Evolutionary conservation across 2,888 invertebrate genomes (phyloP).

Genomic region (Lobophora halterata): DNA sequence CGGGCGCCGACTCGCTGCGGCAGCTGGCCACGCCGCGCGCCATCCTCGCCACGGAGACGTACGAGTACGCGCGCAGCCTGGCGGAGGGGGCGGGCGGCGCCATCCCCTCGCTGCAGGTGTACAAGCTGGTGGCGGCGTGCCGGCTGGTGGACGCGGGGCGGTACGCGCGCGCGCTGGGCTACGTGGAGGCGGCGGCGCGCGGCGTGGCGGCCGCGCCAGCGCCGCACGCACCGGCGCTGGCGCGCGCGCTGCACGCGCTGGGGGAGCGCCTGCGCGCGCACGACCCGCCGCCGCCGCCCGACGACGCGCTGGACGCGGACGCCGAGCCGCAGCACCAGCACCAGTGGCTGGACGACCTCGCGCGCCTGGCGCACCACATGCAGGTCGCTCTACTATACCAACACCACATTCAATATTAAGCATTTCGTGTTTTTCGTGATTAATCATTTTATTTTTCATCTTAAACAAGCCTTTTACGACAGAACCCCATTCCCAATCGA

Average conservation of each 20-base stretch:
- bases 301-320: constrained; percentile 38
- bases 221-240: constrained; percentile 45
- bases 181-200: constrained; percentile 89
- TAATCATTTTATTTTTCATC: too few relatives aligned
- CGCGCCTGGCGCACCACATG: constrained; percentile 40
- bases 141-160: constrained; percentile 88
- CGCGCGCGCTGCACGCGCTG: constrained; percentile 75
- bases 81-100: constrained; percentile 86
- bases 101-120: constrained; percentile 83
- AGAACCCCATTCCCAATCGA: too few relatives aligned
- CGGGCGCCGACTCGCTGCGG: constrained; percentile 81
- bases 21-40: constrained; percentile 90
- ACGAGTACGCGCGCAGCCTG: constrained; percentile 94
- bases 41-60: constrained; percentile 96
- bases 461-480: too few relatives aligned
- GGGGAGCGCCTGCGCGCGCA: too few relatives aligned
- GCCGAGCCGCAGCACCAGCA: constrained; percentile 55
- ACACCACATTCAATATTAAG: not conserved
- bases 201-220: constrained; percentile 83
- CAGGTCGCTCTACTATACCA: constrained; percentile 29
- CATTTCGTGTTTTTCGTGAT: too few relatives aligned
- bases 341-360: constrained; percentile 58
- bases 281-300: constrained; percentile 76
- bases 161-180: constrained; percentile 89
- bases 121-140: constrained; percentile 91